These are phyloP conservation scores for Sebastes hubbsi DNA, from an alignment of 2,797 vertebrate species.

Conservation along the genomic window DNA sequence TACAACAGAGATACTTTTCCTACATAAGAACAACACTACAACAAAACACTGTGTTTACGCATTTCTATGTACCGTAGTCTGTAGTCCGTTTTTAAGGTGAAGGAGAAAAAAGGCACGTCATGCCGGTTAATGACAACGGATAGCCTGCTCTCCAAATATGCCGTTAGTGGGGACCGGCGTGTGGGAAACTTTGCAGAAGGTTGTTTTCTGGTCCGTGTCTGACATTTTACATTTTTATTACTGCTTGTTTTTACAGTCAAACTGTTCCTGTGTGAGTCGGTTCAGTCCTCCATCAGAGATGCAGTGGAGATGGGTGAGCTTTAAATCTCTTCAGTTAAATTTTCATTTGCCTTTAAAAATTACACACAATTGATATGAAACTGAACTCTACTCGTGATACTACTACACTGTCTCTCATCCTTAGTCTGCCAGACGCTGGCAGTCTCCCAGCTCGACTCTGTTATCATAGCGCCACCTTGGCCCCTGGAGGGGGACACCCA, in stretches of 20 bases:
- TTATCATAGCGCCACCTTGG: constrained; percentile 92
- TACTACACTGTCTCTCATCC: background rate
- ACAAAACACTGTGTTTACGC: no score
- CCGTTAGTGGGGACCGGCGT: fast-evolving
- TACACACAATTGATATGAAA: background rate
- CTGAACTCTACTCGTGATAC: background rate
- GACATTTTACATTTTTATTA: background rate
- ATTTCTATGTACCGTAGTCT: no score
- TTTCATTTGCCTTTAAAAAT: background rate
- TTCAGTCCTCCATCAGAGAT: constrained; percentile 87
- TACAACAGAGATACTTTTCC: no score
- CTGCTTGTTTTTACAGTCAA: constrained; percentile 86
- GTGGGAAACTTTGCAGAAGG: no score
- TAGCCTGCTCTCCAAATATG: no score
- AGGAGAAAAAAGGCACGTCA: no score
- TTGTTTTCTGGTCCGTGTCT: no score
- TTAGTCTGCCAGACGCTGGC: constrained; percentile 90
- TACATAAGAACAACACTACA: no score
- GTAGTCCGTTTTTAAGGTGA: no score
- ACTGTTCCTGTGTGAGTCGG: constrained; percentile 90
- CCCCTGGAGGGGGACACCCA: constrained; percentile 84
- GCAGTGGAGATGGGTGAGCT: constrained; percentile 93
- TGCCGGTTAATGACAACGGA: no score
- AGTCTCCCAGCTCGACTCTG: constrained; percentile 94
- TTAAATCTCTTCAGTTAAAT: background rate